These are phyloP conservation scores for Neoitamus cyanurus DNA, from an alignment of 2,888 invertebrate genomes.

Conservation along the genomic window DNA sequence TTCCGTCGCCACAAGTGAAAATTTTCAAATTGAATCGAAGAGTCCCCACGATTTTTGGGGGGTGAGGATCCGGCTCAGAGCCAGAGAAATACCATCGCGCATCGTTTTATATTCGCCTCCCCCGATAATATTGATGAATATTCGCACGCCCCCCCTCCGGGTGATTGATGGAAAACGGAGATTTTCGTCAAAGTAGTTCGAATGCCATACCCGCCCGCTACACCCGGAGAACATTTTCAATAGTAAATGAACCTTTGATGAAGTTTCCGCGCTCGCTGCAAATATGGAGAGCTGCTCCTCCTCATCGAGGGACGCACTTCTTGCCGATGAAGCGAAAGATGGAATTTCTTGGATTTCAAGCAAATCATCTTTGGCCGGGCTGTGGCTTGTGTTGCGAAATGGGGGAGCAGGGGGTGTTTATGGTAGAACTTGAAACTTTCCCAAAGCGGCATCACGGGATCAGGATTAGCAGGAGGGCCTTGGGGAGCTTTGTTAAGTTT, in stretches of 20 bases:
- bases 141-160: background rate
- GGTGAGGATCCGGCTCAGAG: background rate
- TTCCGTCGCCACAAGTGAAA: constrained; percentile 19
- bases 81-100: background rate
- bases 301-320: background rate
- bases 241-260: constrained; percentile 27
- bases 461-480: background rate
- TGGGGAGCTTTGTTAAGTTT: background rate
- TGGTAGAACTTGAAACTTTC: background rate
- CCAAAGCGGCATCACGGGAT: background rate
- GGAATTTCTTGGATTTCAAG: background rate
- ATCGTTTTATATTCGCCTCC: background rate
- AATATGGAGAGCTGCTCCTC: background rate
- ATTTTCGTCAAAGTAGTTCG: background rate
- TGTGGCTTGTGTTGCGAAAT: background rate
- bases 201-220: background rate
- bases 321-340: background rate
- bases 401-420: background rate
- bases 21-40: constrained; percentile 21
- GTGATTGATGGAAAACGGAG: constrained; percentile 27
- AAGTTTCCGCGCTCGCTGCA: background rate
- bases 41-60: background rate
- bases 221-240: background rate
- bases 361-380: background rate
- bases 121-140: constrained; percentile 4